Evolutionary conservation across 2,888 invertebrate species (phyloP).

Genomic region (Tipula unca): DNA sequence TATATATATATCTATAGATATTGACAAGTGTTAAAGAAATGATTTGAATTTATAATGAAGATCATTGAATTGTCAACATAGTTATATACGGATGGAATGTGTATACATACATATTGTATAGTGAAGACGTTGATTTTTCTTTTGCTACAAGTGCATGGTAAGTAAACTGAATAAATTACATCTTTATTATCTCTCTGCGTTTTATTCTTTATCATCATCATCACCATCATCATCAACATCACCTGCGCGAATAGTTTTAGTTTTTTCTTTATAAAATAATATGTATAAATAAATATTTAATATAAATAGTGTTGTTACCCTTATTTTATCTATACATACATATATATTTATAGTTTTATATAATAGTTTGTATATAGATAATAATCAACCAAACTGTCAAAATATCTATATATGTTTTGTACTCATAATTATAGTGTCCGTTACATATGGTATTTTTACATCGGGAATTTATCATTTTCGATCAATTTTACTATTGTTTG

Average conservation of each 20-base stretch:
- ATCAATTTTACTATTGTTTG: not conserved
- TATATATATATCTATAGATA: not conserved
- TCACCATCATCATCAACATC: not conserved
- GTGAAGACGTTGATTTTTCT: not conserved
- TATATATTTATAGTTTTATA: not conserved
- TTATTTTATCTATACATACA: not conserved
- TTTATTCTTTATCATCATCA: not conserved
- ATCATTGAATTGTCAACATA: not conserved
- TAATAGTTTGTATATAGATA: not conserved
- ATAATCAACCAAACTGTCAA: not conserved
- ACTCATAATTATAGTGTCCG: slow-evolving; percentile 2
- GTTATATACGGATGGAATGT: not conserved
- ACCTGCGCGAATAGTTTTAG: not conserved
- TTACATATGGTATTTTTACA: not conserved
- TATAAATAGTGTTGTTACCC: not conserved
- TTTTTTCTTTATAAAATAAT: not conserved
- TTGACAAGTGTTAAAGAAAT: slow-evolving; percentile 14
- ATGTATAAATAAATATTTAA: not conserved
- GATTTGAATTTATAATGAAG: slow-evolving; percentile 14
- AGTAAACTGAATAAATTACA: not conserved
- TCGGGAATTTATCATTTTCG: not conserved
- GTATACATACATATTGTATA: not conserved
- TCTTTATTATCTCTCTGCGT: not conserved
- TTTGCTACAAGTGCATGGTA: not conserved
- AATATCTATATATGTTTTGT: not conserved